Evolutionary conservation across 1,140 invertebrate genomes (phyloP), one percentile per base, ranked within the genome.

Genomic region (Lucilia sericata): DNA sequence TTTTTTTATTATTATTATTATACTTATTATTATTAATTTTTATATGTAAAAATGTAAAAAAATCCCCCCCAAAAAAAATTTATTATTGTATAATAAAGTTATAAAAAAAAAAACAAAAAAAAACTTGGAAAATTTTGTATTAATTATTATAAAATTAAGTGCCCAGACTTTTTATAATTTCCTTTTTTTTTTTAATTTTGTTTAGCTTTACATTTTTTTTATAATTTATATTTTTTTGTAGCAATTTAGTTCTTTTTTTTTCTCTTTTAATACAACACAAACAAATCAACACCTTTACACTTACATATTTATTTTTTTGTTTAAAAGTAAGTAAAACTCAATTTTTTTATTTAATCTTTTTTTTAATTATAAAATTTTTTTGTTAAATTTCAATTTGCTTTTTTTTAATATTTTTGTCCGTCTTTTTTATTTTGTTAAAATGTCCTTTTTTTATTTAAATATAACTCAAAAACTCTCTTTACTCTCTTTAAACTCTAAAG

Each of bases 301-400:
- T 10, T 5, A 76, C 74, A 42, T 34, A 47, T 14, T 10, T 36
- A 14, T 78, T 42, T 80, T 80, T 76, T 19, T 10, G 42, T 49
- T 49, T 51, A 21, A 8, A 70, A 21, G 65, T 70, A 47, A 80
- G 76, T 80, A 80, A 80, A 49, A 34, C 21, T 82, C 14, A 30
- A 60, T 82, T 82, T 65, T 82, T 51, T 80, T 70, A 74, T 82
- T 65, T 55, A 70, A 36, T 34, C 34, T 25, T 82, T 47, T 60
- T 25, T 82, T 47, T 60, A 30, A 30, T 30, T 30, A 30, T 2
- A 30, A 30, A 30, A 30, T 42, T 21, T 82, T 65, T 82, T 82
- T 80, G 76, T 51, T 19, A 80, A 80, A 80, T 80, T 80, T 80
- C 76, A 80, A 80, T n/a, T 80, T 80, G 76, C 76, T 80, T 82